Conservation (phyloP, 2,888 invertebrate species). For the Serripes groenlandicus region DNA sequence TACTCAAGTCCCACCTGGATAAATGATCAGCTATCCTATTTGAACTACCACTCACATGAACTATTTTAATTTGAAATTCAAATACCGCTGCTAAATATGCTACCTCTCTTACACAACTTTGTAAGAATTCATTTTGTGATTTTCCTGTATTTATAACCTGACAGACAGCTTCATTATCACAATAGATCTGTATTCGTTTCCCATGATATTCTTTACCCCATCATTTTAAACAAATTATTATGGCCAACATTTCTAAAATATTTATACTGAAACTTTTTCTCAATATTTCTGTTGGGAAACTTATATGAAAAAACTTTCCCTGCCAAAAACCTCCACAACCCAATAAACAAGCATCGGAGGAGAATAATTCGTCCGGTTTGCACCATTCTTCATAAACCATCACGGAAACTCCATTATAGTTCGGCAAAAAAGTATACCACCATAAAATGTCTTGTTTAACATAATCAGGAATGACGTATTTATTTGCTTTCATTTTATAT, state of each 20-base stretch:
- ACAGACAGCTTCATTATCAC: too few species aligned
- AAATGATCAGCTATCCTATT: background rate
- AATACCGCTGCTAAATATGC: conserved; percentile 4
- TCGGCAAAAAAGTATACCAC: background rate
- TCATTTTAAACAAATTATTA: too few species aligned
- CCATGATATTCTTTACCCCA: too few species aligned
- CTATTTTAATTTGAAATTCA: conserved; percentile 15
- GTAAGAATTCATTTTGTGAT: conserved; percentile 12
- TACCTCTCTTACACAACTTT: conserved; percentile 13
- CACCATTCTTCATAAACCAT: background rate
- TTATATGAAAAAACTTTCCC: background rate
- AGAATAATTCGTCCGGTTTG: background rate
- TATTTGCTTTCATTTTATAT: too few species aligned
- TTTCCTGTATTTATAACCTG: too few species aligned
- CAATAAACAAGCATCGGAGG: background rate
- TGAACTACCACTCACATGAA: background rate
- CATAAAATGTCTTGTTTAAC: too few species aligned
- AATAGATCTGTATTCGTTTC: too few species aligned
- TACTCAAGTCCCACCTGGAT: background rate
- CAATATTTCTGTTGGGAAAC: too few species aligned
- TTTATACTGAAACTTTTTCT: too few species aligned
- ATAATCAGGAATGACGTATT: background rate
- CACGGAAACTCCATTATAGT: background rate
- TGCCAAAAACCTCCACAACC: background rate
- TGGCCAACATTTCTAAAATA: too few species aligned